A percentile compares a stretch with the other conserved stretches of the same genome.
Conservation (phyloP, 2,888 invertebrate species). For the Beris morrisii region DNA sequence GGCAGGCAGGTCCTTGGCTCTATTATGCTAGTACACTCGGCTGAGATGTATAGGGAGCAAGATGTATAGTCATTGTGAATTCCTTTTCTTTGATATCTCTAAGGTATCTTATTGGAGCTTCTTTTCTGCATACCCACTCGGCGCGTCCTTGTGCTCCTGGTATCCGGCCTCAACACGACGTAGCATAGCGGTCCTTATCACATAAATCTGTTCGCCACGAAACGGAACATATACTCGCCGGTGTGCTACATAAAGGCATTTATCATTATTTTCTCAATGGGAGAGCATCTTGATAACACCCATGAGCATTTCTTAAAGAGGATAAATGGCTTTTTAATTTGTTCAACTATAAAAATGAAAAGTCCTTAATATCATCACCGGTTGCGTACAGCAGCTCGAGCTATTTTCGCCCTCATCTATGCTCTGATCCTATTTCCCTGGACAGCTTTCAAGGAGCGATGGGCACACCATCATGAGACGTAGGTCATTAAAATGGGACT, state of each 20-base stretch:
- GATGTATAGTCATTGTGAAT: background rate
- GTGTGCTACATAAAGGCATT: conserved; percentile 18
- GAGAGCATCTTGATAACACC: conserved; percentile 43
- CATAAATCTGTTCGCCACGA: conserved; percentile 27
- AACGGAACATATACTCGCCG: conserved; percentile 4
- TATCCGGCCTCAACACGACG: too few relatives aligned
- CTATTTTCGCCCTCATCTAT: too few relatives aligned
- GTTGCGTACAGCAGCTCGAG: too few relatives aligned
- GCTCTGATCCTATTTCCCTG: too few relatives aligned
- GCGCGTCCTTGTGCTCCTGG: background rate
- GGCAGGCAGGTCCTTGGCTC: too few relatives aligned
- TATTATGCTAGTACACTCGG: too few relatives aligned
- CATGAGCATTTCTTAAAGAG: conserved; percentile 49
- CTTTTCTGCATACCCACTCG: conserved; percentile 3
- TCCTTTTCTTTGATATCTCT: conserved; percentile 9
- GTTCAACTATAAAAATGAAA: conserved; percentile 39
- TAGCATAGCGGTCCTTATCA: conserved; percentile 2
- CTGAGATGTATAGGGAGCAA: background rate
- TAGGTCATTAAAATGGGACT: too few relatives aligned
- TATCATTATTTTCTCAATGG: conserved; percentile 34
- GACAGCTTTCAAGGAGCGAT: too few relatives aligned
- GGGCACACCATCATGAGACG: too few relatives aligned
- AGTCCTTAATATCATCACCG: too few relatives aligned
- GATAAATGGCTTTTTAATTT: conserved; percentile 57
- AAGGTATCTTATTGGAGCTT: conserved; percentile 17